phyloP scores from a whole-genome alignment of 2,888 invertebrate species.

The Drosophila setosimentum region DNA sequence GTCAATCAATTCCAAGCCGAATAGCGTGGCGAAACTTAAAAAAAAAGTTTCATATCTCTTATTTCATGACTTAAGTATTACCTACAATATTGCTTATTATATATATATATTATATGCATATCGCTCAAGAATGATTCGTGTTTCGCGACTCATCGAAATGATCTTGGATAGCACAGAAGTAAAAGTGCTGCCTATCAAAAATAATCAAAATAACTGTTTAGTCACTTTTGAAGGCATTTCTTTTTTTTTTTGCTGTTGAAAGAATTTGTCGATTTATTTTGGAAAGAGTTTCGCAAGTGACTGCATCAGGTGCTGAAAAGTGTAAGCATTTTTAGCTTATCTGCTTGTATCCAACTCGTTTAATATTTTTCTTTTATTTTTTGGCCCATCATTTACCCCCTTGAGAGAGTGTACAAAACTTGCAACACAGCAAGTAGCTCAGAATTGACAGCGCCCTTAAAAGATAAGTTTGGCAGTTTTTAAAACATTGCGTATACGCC shows the following conservation, averaged over 20 bases:
- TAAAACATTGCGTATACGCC: conserved; percentile 55
- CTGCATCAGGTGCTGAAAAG: conserved; percentile 37
- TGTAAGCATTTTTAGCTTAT: conserved; percentile 10
- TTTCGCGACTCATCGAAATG: background rate
- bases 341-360: background rate
- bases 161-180: background rate
- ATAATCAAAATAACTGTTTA: conserved; percentile 3
- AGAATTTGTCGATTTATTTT: conserved; percentile 11
- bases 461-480: conserved; percentile 47
- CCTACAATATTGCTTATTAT: background rate
- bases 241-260: background rate
- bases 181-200: background rate
- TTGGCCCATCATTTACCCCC: conserved; percentile 28
- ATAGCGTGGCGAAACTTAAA: background rate
- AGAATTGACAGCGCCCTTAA: conserved; percentile 40
- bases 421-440: conserved; percentile 28
- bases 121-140: background rate
- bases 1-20: conserved; percentile 31
- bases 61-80: background rate
- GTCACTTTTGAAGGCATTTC: background rate
- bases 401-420: conserved; percentile 9
- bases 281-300: conserved; percentile 21
- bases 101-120: too few species aligned
- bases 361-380: conserved; percentile 13
- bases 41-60: background rate